A percentile compares a stretch with the other conserved stretches of the same genome.
Conservation (phyloP, 2,888 invertebrate species). For the Sesia apiformis region DNA sequence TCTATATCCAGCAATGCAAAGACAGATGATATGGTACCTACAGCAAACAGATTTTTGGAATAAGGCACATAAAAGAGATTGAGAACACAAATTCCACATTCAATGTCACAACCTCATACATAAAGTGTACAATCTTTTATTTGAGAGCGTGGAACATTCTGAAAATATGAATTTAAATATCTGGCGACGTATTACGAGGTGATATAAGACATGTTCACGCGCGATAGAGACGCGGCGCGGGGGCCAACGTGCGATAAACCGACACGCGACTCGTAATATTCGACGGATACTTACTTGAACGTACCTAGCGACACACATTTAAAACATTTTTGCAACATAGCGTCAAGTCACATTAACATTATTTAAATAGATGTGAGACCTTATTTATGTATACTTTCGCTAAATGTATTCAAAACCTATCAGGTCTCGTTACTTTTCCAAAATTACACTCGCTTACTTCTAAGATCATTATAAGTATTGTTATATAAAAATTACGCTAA, state of each 20-base stretch:
- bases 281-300: conserved; percentile 8
- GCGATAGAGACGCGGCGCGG: conserved; percentile 11
- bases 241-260: conserved; percentile 15
- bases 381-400: too few relatives aligned
- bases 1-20: too few relatives aligned
- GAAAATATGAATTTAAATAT: conserved; percentile 19
- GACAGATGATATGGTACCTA: too few relatives aligned
- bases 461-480: too few relatives aligned
- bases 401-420: too few relatives aligned
- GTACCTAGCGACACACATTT: conserved; percentile 1
- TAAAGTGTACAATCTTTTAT: not conserved
- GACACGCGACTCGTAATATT: conserved; percentile 10
- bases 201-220: conserved; percentile 18
- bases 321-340: not conserved
- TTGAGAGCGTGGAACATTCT: conserved; percentile 1
- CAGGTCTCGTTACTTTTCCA: too few relatives aligned
- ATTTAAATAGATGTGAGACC: too few relatives aligned
- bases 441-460: too few relatives aligned
- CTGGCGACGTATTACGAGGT: conserved; percentile 16
- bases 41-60: not conserved
- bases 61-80: conserved; percentile 4
- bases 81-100: conserved; percentile 2
- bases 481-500: too few relatives aligned
- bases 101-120: conserved; percentile 1
- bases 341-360: too few relatives aligned